Percentiles rank a stretch among this genome's conserved stretches.
Evolutionary conservation across 2,113 vertebrate species (phyloP).

Genomic region (Corynorhinus townsendii): DNA sequence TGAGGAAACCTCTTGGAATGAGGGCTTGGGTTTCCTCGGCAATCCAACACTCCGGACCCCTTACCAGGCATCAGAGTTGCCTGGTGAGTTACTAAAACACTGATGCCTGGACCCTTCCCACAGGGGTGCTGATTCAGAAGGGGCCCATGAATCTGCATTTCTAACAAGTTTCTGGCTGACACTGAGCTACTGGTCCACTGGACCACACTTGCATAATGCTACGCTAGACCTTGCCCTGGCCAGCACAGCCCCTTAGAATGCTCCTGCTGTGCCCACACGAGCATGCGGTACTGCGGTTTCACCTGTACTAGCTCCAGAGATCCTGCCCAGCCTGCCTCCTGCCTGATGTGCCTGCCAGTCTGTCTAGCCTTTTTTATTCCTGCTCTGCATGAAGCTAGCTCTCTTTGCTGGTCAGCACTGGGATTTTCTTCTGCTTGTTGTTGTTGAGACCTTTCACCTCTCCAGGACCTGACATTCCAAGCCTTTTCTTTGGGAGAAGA

Average conservation of each 20-base stretch:
- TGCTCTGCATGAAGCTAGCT: neutral
- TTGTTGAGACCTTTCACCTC: neutral
- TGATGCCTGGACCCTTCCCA: neutral
- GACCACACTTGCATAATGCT: neutral
- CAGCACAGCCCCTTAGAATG: neutral
- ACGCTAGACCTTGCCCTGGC: neutral
- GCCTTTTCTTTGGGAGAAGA: neutral
- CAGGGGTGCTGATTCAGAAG: neutral
- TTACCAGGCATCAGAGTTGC: neutral
- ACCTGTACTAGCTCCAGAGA: neutral
- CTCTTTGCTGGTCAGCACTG: neutral
- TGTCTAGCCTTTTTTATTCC: neutral
- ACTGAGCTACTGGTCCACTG: neutral
- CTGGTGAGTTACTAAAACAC: neutral
- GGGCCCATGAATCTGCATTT: neutral
- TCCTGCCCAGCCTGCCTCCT: neutral
- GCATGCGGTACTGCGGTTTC: neutral
- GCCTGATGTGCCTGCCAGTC: fast-evolving
- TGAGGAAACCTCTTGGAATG: neutral
- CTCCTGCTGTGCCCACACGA: neutral
- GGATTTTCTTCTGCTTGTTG: neutral
- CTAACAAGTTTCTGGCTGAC: neutral
- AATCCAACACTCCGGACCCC: neutral
- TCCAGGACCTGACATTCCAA: neutral
- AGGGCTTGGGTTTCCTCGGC: neutral